Evolutionary conservation across 1,140 invertebrate species (phyloP).

Genomic region (Dendroctonus ponderosae): DNA sequence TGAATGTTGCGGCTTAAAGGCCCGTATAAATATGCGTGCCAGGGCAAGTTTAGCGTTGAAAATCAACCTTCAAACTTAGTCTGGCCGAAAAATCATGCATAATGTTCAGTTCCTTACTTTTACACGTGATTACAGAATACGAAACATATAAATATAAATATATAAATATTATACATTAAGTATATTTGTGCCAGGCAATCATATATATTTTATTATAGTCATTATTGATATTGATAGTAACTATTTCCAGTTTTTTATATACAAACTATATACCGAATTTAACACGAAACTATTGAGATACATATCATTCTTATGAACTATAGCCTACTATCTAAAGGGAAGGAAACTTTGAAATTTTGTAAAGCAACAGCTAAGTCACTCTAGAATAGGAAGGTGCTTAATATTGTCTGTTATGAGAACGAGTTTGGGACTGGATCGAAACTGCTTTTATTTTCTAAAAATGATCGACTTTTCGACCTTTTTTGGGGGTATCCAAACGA

Average conservation of each 20-base stretch:
- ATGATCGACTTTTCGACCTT: too few species aligned
- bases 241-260: conserved; percentile 1
- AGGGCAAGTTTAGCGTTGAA: background rate
- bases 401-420: too few species aligned
- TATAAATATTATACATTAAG: background rate
- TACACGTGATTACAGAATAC: conserved; percentile 28
- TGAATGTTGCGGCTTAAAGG: conserved; percentile 1
- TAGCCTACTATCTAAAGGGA: background rate
- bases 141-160: conserved; percentile 8
- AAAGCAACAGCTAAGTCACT: too few species aligned
- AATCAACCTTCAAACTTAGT: conserved; percentile 1
- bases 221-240: conserved; percentile 3
- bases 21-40: conserved; percentile 1
- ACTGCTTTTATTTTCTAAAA: too few species aligned
- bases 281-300: background rate
- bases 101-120: conserved; percentile 14
- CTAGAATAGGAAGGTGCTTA: too few species aligned
- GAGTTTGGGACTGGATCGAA: too few species aligned
- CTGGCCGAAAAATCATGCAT: background rate
- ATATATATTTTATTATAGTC: conserved; percentile 4
- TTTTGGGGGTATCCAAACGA: too few species aligned
- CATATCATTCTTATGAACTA: conserved; percentile 11
- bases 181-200: conserved; percentile 11
- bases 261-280: conserved; percentile 9
- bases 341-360: background rate